These are phyloP conservation scores for Hydractinia symbiolongicarpus DNA, from an alignment of 30 jellyfish, hydroid and myxozoan species.

Conservation along the genomic window DNA sequence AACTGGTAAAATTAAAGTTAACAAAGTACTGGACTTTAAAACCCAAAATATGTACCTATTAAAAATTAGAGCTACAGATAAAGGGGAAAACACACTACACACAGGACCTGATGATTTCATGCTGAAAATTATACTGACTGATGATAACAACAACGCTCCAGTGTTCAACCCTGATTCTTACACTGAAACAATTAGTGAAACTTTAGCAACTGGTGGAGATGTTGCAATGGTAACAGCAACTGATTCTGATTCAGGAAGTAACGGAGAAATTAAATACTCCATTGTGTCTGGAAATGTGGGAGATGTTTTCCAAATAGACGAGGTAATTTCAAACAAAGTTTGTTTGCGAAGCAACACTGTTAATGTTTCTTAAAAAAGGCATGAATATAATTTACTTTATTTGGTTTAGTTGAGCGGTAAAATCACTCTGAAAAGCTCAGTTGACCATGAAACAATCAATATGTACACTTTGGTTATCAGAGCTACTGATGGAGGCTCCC, in stretches of 20 bases:
- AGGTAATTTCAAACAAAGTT: neutral
- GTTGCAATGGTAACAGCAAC: slow-evolving; percentile 9
- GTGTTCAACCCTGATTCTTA: neutral
- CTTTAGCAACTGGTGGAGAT: neutral
- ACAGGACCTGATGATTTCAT: slow-evolving; percentile 12
- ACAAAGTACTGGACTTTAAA: slow-evolving; percentile 69
- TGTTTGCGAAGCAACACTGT: neutral
- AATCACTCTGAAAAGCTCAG: slow-evolving; percentile 11
- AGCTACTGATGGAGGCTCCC: slow-evolving; percentile 70
- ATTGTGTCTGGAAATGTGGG: slow-evolving; percentile 37
- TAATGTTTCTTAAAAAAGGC: too few species aligned
- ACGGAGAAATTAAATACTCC: neutral
- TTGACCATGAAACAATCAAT: slow-evolving; percentile 48
- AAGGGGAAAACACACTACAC: slow-evolving; percentile 35
- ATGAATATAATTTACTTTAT: neutral
- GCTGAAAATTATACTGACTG: neutral
- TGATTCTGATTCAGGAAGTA: neutral
- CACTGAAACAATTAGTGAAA: slow-evolving; percentile 1
- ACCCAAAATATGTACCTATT: slow-evolving; percentile 33
- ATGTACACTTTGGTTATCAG: slow-evolving; percentile 34
- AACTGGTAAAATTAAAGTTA: neutral
- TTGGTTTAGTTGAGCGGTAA: slow-evolving; percentile 42
- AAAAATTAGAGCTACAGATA: slow-evolving; percentile 67
- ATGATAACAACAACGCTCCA: slow-evolving; percentile 17
- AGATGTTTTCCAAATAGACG: neutral